A percentile compares a stretch with the other conserved stretches of the same genome.
phyloP scores from a whole-genome alignment of 2,797 vertebrate genomes.

The Bradypodion pumilum region DNA sequence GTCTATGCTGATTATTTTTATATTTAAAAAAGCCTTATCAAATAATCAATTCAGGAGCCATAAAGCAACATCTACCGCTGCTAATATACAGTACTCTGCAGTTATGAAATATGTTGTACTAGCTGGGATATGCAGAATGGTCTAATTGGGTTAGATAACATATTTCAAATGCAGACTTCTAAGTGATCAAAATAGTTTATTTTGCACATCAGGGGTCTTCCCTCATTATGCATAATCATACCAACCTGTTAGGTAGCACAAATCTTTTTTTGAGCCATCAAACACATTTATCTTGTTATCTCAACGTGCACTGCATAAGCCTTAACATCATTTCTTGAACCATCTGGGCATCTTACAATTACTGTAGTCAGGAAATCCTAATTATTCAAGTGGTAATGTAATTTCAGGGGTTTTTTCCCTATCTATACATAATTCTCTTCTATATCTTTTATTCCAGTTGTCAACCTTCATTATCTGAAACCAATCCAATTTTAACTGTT shows the following conservation, averaged over 20 bases:
- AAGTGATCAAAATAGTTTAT: constrained; percentile 55
- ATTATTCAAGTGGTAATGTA: constrained; percentile 48
- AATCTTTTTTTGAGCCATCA: constrained; percentile 54
- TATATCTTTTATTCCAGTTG: no score
- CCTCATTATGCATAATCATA: constrained; percentile 65
- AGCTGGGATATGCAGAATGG: constrained; percentile 7
- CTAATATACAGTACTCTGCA: neutral
- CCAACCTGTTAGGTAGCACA: constrained; percentile 64
- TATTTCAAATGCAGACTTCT: constrained; percentile 43
- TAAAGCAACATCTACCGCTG: neutral
- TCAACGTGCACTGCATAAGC: constrained; percentile 67
- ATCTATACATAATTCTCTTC: no score
- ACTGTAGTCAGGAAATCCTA: constrained; percentile 55
- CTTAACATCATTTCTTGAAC: constrained; percentile 65
- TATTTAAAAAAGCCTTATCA: neutral
- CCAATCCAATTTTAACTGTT: no score
- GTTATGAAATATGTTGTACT: neutral
- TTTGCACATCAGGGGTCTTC: constrained; percentile 61
- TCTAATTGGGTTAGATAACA: constrained; percentile 30
- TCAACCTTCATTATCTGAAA: no score
- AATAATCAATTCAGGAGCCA: neutral
- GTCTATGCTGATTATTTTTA: neutral
- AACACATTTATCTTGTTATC: constrained; percentile 72
- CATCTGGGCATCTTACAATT: constrained; percentile 60
- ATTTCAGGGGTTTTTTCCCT: constrained; percentile 50